A percentile compares a stretch with the other conserved stretches of the same genome.
phyloP scores from a whole-genome alignment of 37 sponge, comb jelly and placozoan genomes.

The Agelas oroides region DNA sequence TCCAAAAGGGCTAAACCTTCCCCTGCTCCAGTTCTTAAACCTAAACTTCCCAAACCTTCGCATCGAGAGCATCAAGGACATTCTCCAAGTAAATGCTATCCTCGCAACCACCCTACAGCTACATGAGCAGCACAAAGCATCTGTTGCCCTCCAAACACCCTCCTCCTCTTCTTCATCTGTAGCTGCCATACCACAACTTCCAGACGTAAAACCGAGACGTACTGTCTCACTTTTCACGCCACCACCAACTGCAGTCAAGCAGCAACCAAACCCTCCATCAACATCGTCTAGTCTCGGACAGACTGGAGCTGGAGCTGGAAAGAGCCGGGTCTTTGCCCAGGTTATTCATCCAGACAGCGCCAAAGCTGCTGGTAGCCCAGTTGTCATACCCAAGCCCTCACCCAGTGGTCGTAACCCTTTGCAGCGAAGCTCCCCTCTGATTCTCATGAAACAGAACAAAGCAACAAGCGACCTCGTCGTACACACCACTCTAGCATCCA shows the following conservation, averaged over 20 bases:
- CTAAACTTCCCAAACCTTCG: conserved; percentile 40
- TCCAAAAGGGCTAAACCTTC: conserved; percentile 46
- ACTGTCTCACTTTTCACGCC: no score
- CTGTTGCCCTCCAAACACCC: neutral
- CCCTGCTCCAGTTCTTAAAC: conserved; percentile 53
- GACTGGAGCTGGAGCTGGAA: neutral
- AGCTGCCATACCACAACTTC: no score
- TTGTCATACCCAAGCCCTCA: neutral
- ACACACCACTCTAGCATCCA: neutral
- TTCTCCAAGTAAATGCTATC: conserved; percentile 28
- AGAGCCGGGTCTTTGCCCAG: conserved; percentile 42
- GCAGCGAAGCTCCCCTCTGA: conserved; percentile 11
- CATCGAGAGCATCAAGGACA: conserved; percentile 30
- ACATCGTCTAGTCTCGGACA: no score
- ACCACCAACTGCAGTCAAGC: no score
- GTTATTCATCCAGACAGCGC: neutral
- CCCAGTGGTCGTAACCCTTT: neutral
- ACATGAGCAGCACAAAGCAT: conserved; percentile 1
- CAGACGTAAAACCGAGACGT: no score
- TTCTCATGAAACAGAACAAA: neutral
- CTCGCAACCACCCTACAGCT: conserved; percentile 24
- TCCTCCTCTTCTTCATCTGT: no score
- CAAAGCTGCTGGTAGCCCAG: neutral
- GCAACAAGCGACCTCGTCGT: neutral
- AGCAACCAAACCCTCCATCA: no score